Evolutionary conservation across 1,140 invertebrate species (phyloP), one percentile per base, ranked within the genome.

Genomic region (Dreissena rostriformis): DNA sequence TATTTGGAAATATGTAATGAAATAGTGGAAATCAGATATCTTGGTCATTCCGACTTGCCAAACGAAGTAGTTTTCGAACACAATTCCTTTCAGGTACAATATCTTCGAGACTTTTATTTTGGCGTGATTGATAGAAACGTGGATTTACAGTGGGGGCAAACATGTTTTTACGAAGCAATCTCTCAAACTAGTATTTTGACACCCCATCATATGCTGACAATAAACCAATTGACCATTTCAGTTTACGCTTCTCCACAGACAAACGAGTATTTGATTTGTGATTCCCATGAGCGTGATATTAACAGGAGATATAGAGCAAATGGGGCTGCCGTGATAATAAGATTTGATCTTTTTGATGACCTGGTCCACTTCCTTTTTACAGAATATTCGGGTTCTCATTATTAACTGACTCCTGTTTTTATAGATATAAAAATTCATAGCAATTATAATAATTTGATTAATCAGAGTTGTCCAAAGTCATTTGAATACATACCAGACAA

Each of bases 201-300:
- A 15, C 29, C 70, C 14, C 49, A 29, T 66, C 75, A 77, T 10
- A 51, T 77, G 26, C 15, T 77, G 11, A 77, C 75, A 28, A 49
- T 77, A 10, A 51, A 77, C 66, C 14, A 49, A 17, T 61, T 77
- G 26, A 77, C 75, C 19, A 29, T 77, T 66, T 22, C 75, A 77
- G 24, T 77, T 15, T 77, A 66, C 66, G 8, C 52, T 14, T 39
- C 6, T 22, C 28, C 75, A 7, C 10, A 8, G 1, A 14, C 2
- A 65, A 19, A 61, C 22, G 4, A 19, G 14, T 77, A 14, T 22
- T 66, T 39, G n/a, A 7, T 77, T 53, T 77, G 65, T 66, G 75
- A 66, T 61, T 77, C 61, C 6, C 75, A 77, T 66, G 75, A 77
- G 66, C 75, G 75, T 66, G 29, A 77, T 66, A n/a, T 6, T 57